Conservation (phyloP, 2,797 vertebrate genomes). For the Chrosomus eos region DNA sequence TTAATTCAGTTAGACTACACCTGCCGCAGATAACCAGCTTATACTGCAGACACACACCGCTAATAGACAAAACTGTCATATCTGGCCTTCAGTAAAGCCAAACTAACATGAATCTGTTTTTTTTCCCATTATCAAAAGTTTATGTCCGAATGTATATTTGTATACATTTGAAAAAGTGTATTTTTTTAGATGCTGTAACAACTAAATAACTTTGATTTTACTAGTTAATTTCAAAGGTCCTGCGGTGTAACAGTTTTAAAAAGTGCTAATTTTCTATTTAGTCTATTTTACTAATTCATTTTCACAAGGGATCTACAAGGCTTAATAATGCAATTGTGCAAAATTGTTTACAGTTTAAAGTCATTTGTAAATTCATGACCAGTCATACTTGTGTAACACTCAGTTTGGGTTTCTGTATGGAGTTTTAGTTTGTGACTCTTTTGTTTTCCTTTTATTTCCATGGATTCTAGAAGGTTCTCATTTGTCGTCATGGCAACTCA, state of each 20-base stretch:
- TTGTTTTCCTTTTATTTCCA: too few relatives aligned
- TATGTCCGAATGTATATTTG: not conserved
- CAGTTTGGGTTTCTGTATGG: too few relatives aligned
- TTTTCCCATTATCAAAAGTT: not conserved
- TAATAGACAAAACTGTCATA: slow-evolving; percentile 14
- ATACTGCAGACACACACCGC: not conserved
- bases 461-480: too few relatives aligned
- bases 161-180: not conserved
- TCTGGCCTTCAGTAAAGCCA: slow-evolving; percentile 9
- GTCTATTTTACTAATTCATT: too few relatives aligned
- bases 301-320: too few relatives aligned
- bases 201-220: too few relatives aligned
- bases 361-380: not conserved
- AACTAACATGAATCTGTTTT: not conserved
- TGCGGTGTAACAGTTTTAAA: too few relatives aligned
- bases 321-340: not conserved
- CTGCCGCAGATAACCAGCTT: slow-evolving; percentile 5
- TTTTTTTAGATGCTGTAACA: too few relatives aligned
- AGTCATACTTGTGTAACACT: not conserved
- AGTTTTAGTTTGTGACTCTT: too few relatives aligned
- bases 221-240: too few relatives aligned
- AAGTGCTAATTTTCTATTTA: too few relatives aligned
- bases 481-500: too few relatives aligned
- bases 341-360: not conserved
- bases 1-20: slow-evolving; percentile 36